Percentiles rank a stretch among this genome's conserved stretches.
phyloP scores from a whole-genome alignment of 2,888 invertebrate genomes.

The Aphidoletes aphidimyza region DNA sequence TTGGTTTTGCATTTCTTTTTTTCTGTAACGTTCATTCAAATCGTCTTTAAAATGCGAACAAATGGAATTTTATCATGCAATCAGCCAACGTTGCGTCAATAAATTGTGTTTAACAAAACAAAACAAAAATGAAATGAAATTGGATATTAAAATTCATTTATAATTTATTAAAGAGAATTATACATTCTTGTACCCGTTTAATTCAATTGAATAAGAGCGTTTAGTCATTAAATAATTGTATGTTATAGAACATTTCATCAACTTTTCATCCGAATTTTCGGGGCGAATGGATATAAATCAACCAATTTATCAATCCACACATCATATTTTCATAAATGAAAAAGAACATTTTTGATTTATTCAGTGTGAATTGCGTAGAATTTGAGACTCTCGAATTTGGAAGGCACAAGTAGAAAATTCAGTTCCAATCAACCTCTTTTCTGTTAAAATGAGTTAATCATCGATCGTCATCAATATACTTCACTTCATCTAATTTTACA shows the following conservation, averaged over 20 bases:
- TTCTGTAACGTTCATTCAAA: too few species aligned
- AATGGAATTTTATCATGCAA: slow-evolving; percentile 34
- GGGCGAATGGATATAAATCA: not conserved
- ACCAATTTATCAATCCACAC: not conserved
- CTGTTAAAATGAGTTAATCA: too few species aligned
- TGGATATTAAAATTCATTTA: slow-evolving; percentile 40
- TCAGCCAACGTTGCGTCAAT: not conserved
- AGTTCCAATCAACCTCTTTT: too few species aligned
- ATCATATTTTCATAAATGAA: not conserved
- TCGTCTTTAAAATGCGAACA: too few species aligned
- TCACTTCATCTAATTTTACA: too few species aligned
- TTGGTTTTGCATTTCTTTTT: slow-evolving; percentile 10
- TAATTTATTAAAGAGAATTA: slow-evolving; percentile 30
- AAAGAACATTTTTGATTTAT: too few species aligned
- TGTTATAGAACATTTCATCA: slow-evolving; percentile 10
- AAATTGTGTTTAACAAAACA: too few species aligned
- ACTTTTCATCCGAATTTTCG: not conserved
- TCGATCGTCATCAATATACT: too few species aligned
- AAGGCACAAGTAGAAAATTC: too few species aligned
- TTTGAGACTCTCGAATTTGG: too few species aligned
- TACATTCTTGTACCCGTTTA: slow-evolving; percentile 42
- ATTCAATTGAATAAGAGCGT: slow-evolving; percentile 11
- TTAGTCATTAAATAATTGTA: slow-evolving; percentile 30
- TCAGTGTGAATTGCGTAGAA: too few species aligned
- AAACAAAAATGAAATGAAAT: slow-evolving; percentile 2